Conservation (phyloP, 2,888 invertebrate species). For the Cantharis rustica region DNA sequence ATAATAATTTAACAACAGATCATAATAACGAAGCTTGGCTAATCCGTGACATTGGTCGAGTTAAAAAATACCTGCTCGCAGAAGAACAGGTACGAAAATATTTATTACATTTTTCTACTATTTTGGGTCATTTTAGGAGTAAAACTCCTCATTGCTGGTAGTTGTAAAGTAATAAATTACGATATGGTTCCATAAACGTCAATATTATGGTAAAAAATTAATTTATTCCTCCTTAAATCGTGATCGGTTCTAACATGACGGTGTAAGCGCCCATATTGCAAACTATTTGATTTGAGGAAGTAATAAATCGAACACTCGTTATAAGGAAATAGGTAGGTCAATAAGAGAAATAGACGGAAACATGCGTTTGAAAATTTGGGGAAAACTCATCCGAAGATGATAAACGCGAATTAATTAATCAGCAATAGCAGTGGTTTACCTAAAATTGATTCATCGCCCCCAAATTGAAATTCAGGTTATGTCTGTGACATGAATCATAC, state of each 20-base stretch:
- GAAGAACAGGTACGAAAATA: not conserved
- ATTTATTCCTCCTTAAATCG: not conserved
- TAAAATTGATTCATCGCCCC: not conserved
- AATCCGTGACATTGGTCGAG: conserved; percentile 1
- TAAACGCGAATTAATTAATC: not conserved
- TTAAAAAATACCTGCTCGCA: not conserved
- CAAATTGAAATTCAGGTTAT: conserved; percentile 20
- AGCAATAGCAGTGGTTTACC: not conserved
- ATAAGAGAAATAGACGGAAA: not conserved
- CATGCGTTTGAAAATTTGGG: not conserved
- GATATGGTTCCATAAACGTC: not conserved
- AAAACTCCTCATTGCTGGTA: not conserved
- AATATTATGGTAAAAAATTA: not conserved
- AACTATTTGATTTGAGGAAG: not conserved
- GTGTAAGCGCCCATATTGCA: too few relatives aligned
- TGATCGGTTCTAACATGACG: not conserved
- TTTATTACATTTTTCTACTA: not conserved
- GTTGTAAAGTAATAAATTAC: not conserved
- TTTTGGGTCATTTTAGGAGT: not conserved
- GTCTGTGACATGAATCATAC: conserved; percentile 23
- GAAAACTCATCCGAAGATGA: not conserved
- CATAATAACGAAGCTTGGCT: conserved; percentile 3
- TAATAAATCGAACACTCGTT: too few relatives aligned
- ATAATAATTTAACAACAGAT: conserved; percentile 4
- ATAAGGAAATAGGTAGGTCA: not conserved